A percentile compares a stretch with the other conserved stretches of the same genome.
Evolutionary conservation across 2,888 invertebrate species (phyloP).

Genomic region (Graphium colonna): DNA sequence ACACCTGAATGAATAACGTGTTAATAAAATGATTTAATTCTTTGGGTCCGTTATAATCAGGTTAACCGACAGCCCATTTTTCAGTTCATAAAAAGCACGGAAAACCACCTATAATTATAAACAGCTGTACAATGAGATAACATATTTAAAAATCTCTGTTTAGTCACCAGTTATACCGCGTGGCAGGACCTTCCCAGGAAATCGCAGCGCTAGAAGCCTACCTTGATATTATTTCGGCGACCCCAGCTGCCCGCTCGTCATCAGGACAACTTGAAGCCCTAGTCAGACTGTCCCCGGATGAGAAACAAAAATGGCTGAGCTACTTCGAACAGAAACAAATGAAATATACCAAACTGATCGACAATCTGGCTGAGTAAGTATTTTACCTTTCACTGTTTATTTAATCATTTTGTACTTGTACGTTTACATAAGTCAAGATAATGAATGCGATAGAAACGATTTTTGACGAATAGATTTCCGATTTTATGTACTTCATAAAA

Average conservation of each 20-base stretch:
- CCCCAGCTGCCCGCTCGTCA: constrained; percentile 41
- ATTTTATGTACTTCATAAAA: no score
- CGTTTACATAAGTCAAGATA: no score
- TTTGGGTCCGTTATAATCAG: no score
- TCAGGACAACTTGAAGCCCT: constrained; percentile 54
- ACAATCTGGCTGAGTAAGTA: constrained; percentile 63
- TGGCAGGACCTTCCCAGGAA: constrained; percentile 48
- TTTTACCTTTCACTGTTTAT: no score
- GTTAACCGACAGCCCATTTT: no score
- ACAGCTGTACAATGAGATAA: background rate
- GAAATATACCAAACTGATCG: constrained; percentile 48
- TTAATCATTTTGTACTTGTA: no score
- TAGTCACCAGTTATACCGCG: constrained; percentile 60
- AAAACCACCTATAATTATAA: no score
- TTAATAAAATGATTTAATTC: no score
- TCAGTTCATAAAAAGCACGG: no score
- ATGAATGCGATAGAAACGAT: no score
- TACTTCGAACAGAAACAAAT: constrained; percentile 51
- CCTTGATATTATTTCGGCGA: constrained; percentile 54
- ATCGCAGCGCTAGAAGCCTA: constrained; percentile 45
- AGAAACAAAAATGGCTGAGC: constrained; percentile 52
- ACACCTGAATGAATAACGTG: no score
- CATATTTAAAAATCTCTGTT: constrained; percentile 21
- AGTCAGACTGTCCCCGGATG: constrained; percentile 55
- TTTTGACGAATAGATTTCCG: no score